These are phyloP conservation scores for Eupithecia exiguata DNA, from an alignment of 2,888 invertebrate species.

Conservation along the genomic window DNA sequence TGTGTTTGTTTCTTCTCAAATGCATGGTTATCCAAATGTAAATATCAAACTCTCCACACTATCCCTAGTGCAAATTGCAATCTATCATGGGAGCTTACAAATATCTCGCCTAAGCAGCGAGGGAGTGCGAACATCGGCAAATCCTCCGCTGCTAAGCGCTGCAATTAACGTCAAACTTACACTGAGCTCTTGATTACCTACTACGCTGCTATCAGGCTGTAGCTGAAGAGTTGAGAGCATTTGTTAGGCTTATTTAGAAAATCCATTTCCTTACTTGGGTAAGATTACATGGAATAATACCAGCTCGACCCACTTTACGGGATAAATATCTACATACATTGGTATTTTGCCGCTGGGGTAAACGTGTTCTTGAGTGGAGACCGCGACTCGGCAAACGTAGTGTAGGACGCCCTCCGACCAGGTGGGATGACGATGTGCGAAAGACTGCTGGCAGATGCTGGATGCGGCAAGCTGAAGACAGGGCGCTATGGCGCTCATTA, in stretches of 20 bases:
- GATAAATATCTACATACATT: not conserved
- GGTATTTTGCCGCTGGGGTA: too few species aligned
- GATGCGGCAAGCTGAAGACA: too few species aligned
- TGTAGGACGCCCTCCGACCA: too few species aligned
- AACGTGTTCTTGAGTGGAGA: too few species aligned
- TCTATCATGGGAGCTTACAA: slow-evolving; percentile 32
- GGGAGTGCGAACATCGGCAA: slow-evolving; percentile 27
- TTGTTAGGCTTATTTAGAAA: slow-evolving; percentile 9
- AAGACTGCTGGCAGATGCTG: too few species aligned
- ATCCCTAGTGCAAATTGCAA: slow-evolving; percentile 2
- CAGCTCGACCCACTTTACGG: not conserved
- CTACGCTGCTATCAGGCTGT: not conserved
- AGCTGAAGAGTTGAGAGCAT: not conserved
- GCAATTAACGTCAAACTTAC: slow-evolving; percentile 62
- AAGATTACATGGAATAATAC: not conserved
- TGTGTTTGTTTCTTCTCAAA: not conserved
- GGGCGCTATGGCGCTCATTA: too few species aligned
- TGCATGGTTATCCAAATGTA: not conserved
- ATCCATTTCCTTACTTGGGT: not conserved
- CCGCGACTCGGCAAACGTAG: too few species aligned
- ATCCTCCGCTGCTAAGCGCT: slow-evolving; percentile 40
- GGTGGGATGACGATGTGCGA: too few species aligned
- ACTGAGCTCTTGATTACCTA: slow-evolving; percentile 45
- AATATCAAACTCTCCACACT: not conserved
- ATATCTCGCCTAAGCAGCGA: slow-evolving; percentile 26